These are phyloP conservation scores for Sericinus montela DNA, from an alignment of 2,888 invertebrate genomes.

Conservation along the genomic window DNA sequence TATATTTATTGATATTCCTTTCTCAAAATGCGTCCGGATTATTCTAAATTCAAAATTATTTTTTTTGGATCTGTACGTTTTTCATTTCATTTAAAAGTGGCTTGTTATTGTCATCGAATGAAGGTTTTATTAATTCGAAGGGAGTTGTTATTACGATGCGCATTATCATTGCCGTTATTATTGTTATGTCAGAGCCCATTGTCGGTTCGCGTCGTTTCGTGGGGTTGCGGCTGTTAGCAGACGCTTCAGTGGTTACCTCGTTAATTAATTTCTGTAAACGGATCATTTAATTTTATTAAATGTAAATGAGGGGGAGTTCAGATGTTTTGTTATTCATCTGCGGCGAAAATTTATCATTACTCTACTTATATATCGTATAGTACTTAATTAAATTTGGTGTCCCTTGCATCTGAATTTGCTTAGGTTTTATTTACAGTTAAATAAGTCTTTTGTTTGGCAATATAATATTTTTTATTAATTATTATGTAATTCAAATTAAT, in stretches of 20 bases:
- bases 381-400: conserved; percentile 40
- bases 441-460: background rate
- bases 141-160: conserved; percentile 60
- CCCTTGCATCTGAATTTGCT: conserved; percentile 16
- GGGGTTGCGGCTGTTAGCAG: conserved; percentile 52
- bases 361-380: too few species aligned
- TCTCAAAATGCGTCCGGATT: too few species aligned
- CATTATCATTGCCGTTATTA: conserved; percentile 66
- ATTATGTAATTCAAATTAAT: too few species aligned
- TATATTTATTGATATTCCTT: too few species aligned
- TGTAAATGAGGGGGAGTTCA: conserved; percentile 72
- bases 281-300: conserved; percentile 79
- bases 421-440: conserved; percentile 13
- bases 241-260: conserved; percentile 71
- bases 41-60: conserved; percentile 42
- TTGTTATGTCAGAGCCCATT: conserved; percentile 42
- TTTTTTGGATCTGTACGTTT: conserved; percentile 47
- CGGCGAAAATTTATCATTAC: conserved; percentile 12
- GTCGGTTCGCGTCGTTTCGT: conserved; percentile 30
- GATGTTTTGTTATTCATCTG: conserved; percentile 45
- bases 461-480: too few species aligned
- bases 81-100: conserved; percentile 68
- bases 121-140: conserved; percentile 72
- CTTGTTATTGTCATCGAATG: conserved; percentile 68
- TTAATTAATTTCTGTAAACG: conserved; percentile 78